phyloP scores from a whole-genome alignment of 2,797 vertebrate genomes.

The Furcifer pardalis region DNA sequence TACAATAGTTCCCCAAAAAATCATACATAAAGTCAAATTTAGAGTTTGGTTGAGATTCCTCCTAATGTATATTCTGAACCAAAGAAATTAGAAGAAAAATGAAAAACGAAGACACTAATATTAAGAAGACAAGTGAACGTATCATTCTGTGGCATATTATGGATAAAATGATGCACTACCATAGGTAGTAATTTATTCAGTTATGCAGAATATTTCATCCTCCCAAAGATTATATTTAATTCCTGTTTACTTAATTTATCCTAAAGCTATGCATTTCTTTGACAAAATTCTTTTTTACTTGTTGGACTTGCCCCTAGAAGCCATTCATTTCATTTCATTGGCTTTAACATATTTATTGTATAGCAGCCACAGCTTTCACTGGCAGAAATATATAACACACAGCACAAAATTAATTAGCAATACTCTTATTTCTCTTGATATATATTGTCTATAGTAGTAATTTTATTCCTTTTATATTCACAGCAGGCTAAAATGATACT shows the following conservation, averaged over 20 bases:
- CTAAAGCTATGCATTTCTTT: conserved; percentile 1
- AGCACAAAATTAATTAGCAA: conserved; percentile 65
- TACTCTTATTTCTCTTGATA: conserved; percentile 59
- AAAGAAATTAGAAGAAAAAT: too few species aligned
- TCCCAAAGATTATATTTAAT: background rate
- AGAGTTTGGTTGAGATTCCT: too few species aligned
- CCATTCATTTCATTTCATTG: conserved; percentile 22
- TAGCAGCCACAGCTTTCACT: conserved; percentile 39
- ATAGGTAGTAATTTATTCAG: conserved; percentile 1
- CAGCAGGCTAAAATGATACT: conserved; percentile 60
- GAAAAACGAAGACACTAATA: too few species aligned
- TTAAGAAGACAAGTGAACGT: too few species aligned
- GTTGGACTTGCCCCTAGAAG: conserved; percentile 26
- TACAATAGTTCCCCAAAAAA: too few species aligned
- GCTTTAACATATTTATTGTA: conserved; percentile 50
- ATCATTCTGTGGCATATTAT: too few species aligned
- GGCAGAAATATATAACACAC: conserved; percentile 52
- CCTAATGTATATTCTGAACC: too few species aligned
- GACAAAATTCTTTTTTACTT: background rate
- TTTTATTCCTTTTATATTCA: conserved; percentile 55
- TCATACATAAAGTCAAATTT: too few species aligned
- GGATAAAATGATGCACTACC: too few species aligned
- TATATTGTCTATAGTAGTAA: conserved; percentile 51
- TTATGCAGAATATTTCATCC: background rate
- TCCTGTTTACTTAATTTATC: background rate